A percentile compares a stretch with the other conserved stretches of the same genome.
Conservation (phyloP, 2,113 vertebrate genomes). For the Marmota flaviventris region DNA sequence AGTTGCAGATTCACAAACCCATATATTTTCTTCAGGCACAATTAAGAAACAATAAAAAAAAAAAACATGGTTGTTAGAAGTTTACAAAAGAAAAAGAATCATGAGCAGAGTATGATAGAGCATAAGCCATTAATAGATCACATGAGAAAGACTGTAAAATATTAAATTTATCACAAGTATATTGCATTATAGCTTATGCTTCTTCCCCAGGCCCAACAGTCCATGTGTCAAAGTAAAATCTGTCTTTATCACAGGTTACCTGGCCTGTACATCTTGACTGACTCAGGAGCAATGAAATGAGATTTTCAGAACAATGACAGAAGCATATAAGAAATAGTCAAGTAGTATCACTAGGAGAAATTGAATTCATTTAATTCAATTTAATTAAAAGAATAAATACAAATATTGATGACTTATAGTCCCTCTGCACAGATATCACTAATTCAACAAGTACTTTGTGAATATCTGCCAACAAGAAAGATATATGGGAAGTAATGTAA, state of each 20-base stretch:
- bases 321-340: too few species aligned
- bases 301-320: too few species aligned
- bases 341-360: not conserved
- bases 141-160: not conserved
- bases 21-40: not conserved
- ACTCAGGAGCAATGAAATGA: not conserved
- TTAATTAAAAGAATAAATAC: not conserved
- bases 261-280: too few species aligned
- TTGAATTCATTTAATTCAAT: not conserved
- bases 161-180: not conserved
- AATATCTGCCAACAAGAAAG: not conserved
- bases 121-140: not conserved
- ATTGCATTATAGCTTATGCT: not conserved
- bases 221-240: too few species aligned
- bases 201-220: not conserved
- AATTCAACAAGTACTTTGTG: constrained; percentile 4
- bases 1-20: not conserved
- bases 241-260: too few species aligned
- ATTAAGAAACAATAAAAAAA: not conserved
- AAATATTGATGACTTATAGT: not conserved
- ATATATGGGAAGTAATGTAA: not conserved
- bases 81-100: not conserved
- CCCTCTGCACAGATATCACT: not conserved
- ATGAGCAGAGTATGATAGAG: not conserved
- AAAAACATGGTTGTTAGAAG: not conserved